Evolutionary conservation across 2,888 invertebrate genomes (phyloP), one percentile per base, ranked within the genome.

Genomic region (Plagiodera versicolora): DNA sequence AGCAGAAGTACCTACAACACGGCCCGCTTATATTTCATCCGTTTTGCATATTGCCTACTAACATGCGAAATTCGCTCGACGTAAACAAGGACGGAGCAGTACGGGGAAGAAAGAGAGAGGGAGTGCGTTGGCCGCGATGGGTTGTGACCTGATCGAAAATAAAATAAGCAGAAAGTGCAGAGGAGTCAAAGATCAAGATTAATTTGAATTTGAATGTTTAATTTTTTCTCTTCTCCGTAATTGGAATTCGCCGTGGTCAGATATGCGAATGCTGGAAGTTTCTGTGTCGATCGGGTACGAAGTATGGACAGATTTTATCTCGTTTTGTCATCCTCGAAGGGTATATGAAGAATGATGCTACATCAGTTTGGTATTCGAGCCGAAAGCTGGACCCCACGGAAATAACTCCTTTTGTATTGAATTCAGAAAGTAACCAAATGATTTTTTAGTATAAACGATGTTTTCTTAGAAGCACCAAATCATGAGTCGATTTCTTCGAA

Each of bases 21-120:
- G 72, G 66, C 70, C 66, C 60, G 55, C 70, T 68, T 70, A 74
- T 74, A 39, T 39, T 39, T 74, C 74, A 74, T 48, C 58, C 56
- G 62, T 35, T 62, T 62, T 62, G 69, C 71, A 72, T 68, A 72
- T 72, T 70, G 67, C 70, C 61, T 64, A 66, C 60, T 64, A 67
- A 68, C 71, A 70, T 70, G 68, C 68, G 69, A 64, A 64, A 61
- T 65, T 65, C 59, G 58, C 56, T 58, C 52, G 16, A 52, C 48
- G 55, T 52, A 56, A 62, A 58, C 58, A 56, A 56, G 47, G 55
- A 55, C 44, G 44, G 32, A 11, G 10, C 1, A 32, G 11, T 2
- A 2, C 3, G 14, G 11, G 14, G 14, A 14, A 39, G 39, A 39
- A 6, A n/a, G 39, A 11, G 2, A n/a, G 39, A 39, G 39, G 66